Evolutionary conservation across 1,140 invertebrate genomes (phyloP).

Genomic region (Argopecten irradians): DNA sequence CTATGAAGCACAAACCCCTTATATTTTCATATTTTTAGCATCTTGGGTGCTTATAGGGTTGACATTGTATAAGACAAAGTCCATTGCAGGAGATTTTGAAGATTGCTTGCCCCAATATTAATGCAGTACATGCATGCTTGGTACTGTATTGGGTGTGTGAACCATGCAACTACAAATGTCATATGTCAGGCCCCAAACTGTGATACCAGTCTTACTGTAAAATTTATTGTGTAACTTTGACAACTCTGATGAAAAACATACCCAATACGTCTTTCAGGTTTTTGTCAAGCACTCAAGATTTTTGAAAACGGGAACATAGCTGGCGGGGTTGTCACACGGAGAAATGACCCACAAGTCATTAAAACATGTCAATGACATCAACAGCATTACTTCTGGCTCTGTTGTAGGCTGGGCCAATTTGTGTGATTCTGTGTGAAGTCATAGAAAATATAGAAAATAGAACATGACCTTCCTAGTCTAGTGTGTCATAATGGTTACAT

Average conservation of each 20-base stretch:
- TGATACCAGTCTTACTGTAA: background rate
- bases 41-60: too few relatives aligned
- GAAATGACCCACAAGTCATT: background rate
- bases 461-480: background rate
- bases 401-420: too few relatives aligned
- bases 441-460: background rate
- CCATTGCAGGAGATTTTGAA: too few relatives aligned
- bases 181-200: background rate
- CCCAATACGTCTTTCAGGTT: background rate
- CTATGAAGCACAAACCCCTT: background rate
- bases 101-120: background rate
- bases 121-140: background rate
- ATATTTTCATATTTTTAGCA: too few relatives aligned
- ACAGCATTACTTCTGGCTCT: background rate
- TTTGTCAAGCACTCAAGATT: slow-evolving; percentile 7
- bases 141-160: background rate
- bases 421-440: background rate
- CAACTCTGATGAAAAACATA: background rate
- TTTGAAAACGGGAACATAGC: background rate
- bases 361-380: background rate
- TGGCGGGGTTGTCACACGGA: background rate
- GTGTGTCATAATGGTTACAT: too few relatives aligned
- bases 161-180: background rate
- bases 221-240: background rate
- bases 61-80: too few relatives aligned